Conservation (phyloP, 2,797 vertebrate genomes). For the Lycodopsis pacificus region DNA sequence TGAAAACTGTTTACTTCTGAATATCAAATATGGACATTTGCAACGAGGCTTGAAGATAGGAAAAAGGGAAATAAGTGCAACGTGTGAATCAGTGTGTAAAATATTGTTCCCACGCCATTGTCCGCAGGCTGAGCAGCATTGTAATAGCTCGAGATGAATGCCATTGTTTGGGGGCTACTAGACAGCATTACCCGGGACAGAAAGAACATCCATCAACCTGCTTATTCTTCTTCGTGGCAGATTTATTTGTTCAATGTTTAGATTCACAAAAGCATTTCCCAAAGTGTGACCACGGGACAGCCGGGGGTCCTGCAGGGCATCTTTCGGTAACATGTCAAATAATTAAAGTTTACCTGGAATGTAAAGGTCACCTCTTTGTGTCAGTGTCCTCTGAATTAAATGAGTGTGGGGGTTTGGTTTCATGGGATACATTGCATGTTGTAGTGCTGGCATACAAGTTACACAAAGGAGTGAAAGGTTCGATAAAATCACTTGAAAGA, state of each 20-base stretch:
- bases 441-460: background rate
- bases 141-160: slow-evolving; percentile 58
- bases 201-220: slow-evolving; percentile 63
- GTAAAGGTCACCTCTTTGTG: slow-evolving; percentile 24
- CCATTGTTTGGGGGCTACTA: slow-evolving; percentile 66
- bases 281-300: slow-evolving; percentile 39
- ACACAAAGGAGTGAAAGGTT: background rate
- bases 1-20: background rate
- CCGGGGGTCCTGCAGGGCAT: background rate
- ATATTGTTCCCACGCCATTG: slow-evolving; percentile 68
- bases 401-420: background rate
- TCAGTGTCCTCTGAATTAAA: background rate
- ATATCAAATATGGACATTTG: background rate
- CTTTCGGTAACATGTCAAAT: background rate
- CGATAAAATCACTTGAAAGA: background rate
- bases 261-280: slow-evolving; percentile 39
- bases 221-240: slow-evolving; percentile 66
- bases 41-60: background rate
- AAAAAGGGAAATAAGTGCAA: background rate
- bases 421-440: background rate
- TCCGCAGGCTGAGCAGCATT: slow-evolving; percentile 52
- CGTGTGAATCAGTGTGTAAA: slow-evolving; percentile 16
- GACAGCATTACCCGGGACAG: slow-evolving; percentile 60
- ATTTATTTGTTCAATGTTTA: slow-evolving; percentile 69
- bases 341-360: slow-evolving; percentile 19